These are phyloP conservation scores for Rhea americana DNA, from an alignment of 2,113 vertebrate species.

Conservation along the genomic window DNA sequence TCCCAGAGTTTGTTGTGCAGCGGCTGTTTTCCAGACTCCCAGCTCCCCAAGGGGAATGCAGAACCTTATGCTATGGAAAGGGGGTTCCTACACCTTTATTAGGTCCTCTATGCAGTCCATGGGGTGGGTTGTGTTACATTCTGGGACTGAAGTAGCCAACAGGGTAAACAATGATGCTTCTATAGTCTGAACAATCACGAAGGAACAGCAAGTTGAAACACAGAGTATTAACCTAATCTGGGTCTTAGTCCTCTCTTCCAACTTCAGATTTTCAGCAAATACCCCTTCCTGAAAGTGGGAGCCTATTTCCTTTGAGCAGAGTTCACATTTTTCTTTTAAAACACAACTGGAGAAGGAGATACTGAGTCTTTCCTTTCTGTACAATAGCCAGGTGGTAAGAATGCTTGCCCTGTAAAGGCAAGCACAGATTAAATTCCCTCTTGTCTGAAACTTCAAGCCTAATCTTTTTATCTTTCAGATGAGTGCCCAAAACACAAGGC, in stretches of 20 bases:
- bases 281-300: not conserved
- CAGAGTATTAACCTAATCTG: not conserved
- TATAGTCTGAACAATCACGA: not conserved
- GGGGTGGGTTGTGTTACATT: not conserved
- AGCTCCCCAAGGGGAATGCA: not conserved
- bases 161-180: not conserved
- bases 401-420: conserved; percentile 30
- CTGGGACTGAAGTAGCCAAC: not conserved
- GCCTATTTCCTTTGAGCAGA: not conserved
- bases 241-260: not conserved
- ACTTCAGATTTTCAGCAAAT: not conserved
- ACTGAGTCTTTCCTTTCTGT: not conserved
- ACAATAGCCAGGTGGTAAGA: conserved; percentile 32
- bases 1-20: not conserved
- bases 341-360: not conserved
- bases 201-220: not conserved
- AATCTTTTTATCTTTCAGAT: conserved; percentile 53
- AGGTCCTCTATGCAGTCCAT: not conserved
- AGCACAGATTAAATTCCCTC: conserved; percentile 39
- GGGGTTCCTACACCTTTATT: not conserved
- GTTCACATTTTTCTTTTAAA: not conserved
- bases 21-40: not conserved
- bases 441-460: conserved; percentile 49
- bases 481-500: conserved; percentile 44
- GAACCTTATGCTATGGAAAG: not conserved